Evolutionary conservation across 2,797 vertebrate species (phyloP), one percentile per base, ranked within the genome.

Genomic region (Phalanger gymnotis): DNA sequence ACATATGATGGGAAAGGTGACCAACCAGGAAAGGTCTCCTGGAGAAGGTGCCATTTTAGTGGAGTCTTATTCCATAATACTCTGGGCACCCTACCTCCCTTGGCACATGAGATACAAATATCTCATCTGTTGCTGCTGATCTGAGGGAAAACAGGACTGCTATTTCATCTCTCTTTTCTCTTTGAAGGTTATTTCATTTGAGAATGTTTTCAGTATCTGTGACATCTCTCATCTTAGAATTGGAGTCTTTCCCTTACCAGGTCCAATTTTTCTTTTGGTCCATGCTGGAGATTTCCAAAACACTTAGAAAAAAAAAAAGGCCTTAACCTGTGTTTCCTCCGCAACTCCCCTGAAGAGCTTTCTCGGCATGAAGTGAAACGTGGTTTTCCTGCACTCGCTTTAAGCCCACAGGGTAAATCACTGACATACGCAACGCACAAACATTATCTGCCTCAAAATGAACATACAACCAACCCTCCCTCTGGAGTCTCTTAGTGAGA

Each of bases 361-460:
- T 98, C 98, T 98, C 98, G 97, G 97, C 95, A 97, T 94, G 95
- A 98, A 98, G 95, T 98, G 96, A 98, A 98, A 98, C 98, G 98
- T 98, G 98, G 97, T 98, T 98, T 98, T 98, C 98, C 98, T 97
- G 95, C 96, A 97, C 97, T 98, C 96, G 0, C 96, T 96, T 98
- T 98, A 98, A 98, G 97, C 98, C 98, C 98, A 97, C 95, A 98
- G 98, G 98, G 98, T 98, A 99, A 99, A 98, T 98, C 98, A 98
- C 92, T 95, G 98, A 98, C 98, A 98, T 95, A 98, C 98, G 98
- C 98, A 98, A 98, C 97, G 97, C 97, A 98, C 98, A 98, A 98
- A 98, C 98, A 98, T 98, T 98, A 99, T 99, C 99, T 99, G 98
- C 98, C 98, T 98, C 98, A 97, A 98, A 98, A 98, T 96, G 98